Percentiles rank a stretch among this genome's conserved stretches.
Conservation (phyloP, 2,113 vertebrate species). For the Erythrolamprus reginae region DNA sequence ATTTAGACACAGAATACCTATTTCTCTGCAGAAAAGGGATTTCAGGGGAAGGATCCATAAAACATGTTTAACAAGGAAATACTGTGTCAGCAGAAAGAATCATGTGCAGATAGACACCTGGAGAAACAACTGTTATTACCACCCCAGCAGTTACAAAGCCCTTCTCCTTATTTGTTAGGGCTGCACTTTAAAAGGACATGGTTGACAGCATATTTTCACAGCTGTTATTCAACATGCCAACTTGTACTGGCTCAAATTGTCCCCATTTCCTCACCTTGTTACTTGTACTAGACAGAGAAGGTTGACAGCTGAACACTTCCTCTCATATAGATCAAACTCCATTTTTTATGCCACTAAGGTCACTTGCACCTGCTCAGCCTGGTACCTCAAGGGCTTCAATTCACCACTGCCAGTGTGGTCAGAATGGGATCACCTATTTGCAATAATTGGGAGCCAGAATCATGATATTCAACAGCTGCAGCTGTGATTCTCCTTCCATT, state of each 20-base stretch:
- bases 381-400: slow-evolving; percentile 45
- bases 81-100: background rate
- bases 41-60: background rate
- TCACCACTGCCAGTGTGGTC: slow-evolving; percentile 37
- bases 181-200: background rate
- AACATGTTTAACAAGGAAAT: background rate
- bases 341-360: slow-evolving; percentile 47
- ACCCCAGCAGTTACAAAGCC: background rate
- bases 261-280: slow-evolving; percentile 6
- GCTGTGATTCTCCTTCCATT: slow-evolving; percentile 11
- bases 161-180: background rate
- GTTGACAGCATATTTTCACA: background rate
- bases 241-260: background rate
- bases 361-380: slow-evolving; percentile 37
- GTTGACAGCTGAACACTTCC: slow-evolving; percentile 11
- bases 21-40: background rate
- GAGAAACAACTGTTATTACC: background rate
- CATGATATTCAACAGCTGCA: slow-evolving; percentile 28
- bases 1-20: background rate
- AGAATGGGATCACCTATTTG: slow-evolving; percentile 34
- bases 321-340: slow-evolving; percentile 37
- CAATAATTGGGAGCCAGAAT: slow-evolving; percentile 17
- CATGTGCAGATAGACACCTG: background rate
- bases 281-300: background rate
- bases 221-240: background rate